Evolutionary conservation across 2,888 invertebrate genomes (phyloP), one percentile per base, ranked within the genome.

Genomic region (Drosophila dives): DNA sequence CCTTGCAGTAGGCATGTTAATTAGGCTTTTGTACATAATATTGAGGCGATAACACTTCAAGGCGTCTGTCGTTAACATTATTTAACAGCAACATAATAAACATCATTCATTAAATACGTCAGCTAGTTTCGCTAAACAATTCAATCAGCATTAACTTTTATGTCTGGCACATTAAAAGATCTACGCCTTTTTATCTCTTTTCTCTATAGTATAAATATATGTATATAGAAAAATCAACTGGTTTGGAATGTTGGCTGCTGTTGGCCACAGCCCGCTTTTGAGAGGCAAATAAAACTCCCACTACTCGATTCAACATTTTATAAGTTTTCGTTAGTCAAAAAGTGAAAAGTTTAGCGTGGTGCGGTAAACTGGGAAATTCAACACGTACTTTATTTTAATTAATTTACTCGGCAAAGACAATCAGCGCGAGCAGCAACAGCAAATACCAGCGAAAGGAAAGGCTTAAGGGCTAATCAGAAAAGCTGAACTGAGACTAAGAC

Each of bases 341-440:
- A 32, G 40, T 49, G 48, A 36, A 32, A 54, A 74, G 58, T 78
- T 75, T 55, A 33, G 53, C 45, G 42, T 62, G 3, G 63, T 49
- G 59, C 32, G 48, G 54, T 48, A 38, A 15, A 48, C 68, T 55
- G 64, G 64, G 45, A 59, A 64, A 64, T 65, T 36, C 67, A 65
- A 32, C 74, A 68, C 72, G 63, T 73, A 84, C 80, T 84, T 80
- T 72, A 77, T 84, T 84, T 83, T 84, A 77, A 84, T 83, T 83
- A 83, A 84, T 73, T 72, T 75, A 83, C 71, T 81, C 77, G 68
- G 59, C 77, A 69, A 53, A 77, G 72, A 67, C 71, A 81, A 73
- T 67, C 50, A 26, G 34, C 23, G 29, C 64, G 63, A 15, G 1
- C 2, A n/a, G 63, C 50, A 60, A 40, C 42, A 10, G 20, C 49